Percentiles rank a stretch among this genome's conserved stretches.
These are phyloP conservation scores for Spheniscus humboldti DNA, from an alignment of 2,797 vertebrate species.

Conservation along the genomic window DNA sequence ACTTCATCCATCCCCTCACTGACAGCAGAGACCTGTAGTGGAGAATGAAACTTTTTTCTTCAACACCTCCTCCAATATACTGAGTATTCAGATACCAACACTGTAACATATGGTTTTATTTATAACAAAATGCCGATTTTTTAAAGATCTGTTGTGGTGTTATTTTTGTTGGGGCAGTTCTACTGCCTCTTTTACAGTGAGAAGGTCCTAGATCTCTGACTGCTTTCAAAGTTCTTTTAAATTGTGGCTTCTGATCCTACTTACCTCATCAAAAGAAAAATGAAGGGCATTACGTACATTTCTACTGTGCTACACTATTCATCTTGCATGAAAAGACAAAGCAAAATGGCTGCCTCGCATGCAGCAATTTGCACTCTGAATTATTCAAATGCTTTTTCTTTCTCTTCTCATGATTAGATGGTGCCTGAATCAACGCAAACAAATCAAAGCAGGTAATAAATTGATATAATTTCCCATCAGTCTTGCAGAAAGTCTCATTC, in stretches of 20 bases:
- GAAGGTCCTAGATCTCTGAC: not conserved
- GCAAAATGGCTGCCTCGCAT: conserved; percentile 45
- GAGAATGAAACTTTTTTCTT: not conserved
- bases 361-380: conserved; percentile 24
- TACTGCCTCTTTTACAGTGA: not conserved
- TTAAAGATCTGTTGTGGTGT: not conserved
- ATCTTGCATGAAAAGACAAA: conserved; percentile 33
- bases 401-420: not conserved
- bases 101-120: not conserved
- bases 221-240: not conserved
- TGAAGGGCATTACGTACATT: conserved; percentile 23
- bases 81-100: not conserved
- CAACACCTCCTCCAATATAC: not conserved
- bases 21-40: not conserved
- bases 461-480: conserved; percentile 13
- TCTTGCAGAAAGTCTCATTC: conserved; percentile 19
- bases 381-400: conserved; percentile 43
- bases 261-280: conserved; percentile 31
- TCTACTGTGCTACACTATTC: not conserved
- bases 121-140: not conserved
- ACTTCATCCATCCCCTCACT: not conserved
- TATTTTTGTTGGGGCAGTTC: not conserved
- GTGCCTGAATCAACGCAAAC: conserved; percentile 42
- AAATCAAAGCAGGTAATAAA: conserved; percentile 37
- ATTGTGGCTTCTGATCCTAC: not conserved